These are phyloP conservation scores for Gila orcuttii DNA, from an alignment of 2,113 vertebrate genomes.

Conservation along the genomic window DNA sequence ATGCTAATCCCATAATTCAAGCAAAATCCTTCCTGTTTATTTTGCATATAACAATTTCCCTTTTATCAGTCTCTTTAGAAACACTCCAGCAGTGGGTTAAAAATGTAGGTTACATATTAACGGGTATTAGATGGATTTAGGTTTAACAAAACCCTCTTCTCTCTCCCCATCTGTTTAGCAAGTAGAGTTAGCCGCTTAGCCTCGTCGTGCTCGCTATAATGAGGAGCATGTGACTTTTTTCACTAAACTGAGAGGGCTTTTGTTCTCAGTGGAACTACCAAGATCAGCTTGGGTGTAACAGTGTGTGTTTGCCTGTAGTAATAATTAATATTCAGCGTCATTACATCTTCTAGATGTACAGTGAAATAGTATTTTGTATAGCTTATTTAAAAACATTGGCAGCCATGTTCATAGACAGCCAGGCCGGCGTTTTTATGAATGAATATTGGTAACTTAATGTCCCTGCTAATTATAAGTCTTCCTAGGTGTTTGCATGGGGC, in stretches of 20 bases:
- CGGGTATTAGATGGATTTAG: constrained; percentile 26
- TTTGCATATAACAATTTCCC: neutral
- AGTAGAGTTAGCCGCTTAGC: constrained; percentile 13
- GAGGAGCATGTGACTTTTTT: constrained; percentile 36
- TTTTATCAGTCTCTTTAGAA: neutral
- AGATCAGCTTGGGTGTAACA: constrained; percentile 1
- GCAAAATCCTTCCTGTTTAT: neutral
- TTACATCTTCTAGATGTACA: neutral
- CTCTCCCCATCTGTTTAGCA: neutral
- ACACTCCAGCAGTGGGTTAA: neutral
- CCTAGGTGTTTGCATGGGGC: constrained; percentile 93
- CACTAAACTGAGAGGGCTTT: neutral
- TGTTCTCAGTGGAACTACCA: constrained; percentile 13
- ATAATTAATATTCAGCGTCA: neutral
- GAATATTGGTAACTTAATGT: too few species aligned
- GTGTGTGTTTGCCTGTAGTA: neutral
- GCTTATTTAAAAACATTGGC: neutral
- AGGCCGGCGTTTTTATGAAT: neutral
- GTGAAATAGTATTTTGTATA: neutral
- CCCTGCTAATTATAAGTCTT: neutral
- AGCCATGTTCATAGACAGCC: neutral
- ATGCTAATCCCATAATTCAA: neutral
- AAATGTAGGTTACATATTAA: constrained; percentile 43
- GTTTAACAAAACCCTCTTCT: constrained; percentile 9
- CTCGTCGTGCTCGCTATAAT: neutral